Evolutionary conservation across 2,113 vertebrate genomes (phyloP).

Genomic region (Chloroceryle aenea): DNA sequence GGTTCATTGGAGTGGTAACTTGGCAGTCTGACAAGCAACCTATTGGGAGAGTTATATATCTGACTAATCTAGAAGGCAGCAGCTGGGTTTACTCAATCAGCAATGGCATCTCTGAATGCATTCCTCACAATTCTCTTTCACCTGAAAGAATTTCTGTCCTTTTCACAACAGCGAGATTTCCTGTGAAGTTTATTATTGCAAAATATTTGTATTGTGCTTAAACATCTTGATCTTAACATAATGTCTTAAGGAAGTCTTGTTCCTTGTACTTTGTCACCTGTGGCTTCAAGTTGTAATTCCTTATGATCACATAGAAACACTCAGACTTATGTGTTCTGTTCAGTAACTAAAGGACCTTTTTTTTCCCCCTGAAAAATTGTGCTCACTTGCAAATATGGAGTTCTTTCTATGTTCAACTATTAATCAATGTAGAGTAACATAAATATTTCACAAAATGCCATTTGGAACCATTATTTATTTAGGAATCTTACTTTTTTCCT

Average conservation of each 20-base stretch:
- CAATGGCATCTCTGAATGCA: neutral
- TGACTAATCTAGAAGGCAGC: slow-evolving; percentile 20
- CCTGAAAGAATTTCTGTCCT: neutral
- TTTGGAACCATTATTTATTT: neutral
- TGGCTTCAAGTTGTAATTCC: neutral
- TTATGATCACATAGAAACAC: neutral
- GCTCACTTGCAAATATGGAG: neutral
- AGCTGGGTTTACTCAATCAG: neutral
- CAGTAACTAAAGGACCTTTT: neutral
- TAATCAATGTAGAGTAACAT: neutral
- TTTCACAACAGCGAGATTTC: neutral
- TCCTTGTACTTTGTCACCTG: neutral
- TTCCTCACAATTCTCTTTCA: neutral
- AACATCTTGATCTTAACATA: neutral
- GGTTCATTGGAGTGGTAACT: neutral
- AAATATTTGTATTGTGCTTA: neutral
- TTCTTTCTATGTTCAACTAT: neutral
- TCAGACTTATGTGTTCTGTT: neutral
- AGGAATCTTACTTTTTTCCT: neutral
- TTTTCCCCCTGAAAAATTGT: neutral
- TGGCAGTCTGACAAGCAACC: neutral
- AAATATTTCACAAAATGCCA: neutral
- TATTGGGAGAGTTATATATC: neutral
- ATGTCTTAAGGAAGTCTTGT: neutral
- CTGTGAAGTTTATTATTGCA: neutral